A percentile compares a stretch with the other conserved stretches of the same genome.
Evolutionary conservation across 2,113 vertebrate species (phyloP).

Genomic region (Lepidothrix coronata): DNA sequence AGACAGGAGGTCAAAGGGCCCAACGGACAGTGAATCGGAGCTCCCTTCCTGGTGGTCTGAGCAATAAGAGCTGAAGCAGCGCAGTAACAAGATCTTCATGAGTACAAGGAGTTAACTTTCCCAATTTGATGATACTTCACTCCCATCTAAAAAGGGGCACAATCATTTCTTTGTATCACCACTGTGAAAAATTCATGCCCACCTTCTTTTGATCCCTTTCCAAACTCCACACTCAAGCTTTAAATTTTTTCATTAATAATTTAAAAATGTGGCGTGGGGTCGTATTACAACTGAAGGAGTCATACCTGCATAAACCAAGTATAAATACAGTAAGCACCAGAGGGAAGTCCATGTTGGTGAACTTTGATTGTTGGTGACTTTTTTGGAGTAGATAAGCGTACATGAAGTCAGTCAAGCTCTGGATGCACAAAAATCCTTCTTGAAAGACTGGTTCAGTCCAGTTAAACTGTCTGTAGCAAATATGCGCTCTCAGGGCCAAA

Average conservation of each 20-base stretch:
- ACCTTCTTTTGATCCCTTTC: background rate
- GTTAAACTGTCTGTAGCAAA: background rate
- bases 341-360: background rate
- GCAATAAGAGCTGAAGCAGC: background rate
- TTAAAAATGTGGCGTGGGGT: accelerated
- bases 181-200: background rate
- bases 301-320: background rate
- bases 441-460: background rate
- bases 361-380: background rate
- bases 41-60: background rate
- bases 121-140: background rate
- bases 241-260: background rate
- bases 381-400: background rate
- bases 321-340: background rate
- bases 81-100: background rate
- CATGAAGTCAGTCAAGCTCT: background rate
- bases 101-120: background rate
- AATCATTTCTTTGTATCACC: background rate
- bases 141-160: background rate
- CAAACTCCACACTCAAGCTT: background rate
- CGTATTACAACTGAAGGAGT: background rate
- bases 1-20: background rate
- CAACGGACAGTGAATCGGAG: accelerated
- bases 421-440: background rate
- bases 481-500: background rate